These are phyloP conservation scores for Drosophila rellima DNA, from an alignment of 2,888 invertebrate genomes.

Conservation along the genomic window DNA sequence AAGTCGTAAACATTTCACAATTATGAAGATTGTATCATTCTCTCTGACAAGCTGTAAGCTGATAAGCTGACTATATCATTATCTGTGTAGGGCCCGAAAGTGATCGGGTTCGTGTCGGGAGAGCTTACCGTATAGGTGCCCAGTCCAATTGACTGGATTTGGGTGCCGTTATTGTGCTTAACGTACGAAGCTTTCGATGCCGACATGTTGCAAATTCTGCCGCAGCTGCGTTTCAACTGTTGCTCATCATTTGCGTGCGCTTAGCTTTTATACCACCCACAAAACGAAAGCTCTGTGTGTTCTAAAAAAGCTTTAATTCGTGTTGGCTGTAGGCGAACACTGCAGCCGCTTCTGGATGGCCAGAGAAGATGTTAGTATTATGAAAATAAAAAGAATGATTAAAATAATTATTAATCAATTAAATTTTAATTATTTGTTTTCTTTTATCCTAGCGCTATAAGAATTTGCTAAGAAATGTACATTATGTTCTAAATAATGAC, in stretches of 20 bases:
- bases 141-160: conserved; percentile 82
- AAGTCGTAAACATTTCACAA: conserved; percentile 18
- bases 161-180: conserved; percentile 82
- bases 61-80: conserved; percentile 35
- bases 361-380: too few species aligned
- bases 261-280: conserved; percentile 31
- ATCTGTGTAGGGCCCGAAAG: neutral
- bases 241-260: conserved; percentile 31
- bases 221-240: conserved; percentile 52
- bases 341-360: conserved; percentile 22
- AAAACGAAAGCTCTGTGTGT: conserved; percentile 29
- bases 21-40: conserved; percentile 7
- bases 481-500: too few species aligned
- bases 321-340: neutral
- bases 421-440: too few species aligned
- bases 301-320: conserved; percentile 26
- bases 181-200: conserved; percentile 62
- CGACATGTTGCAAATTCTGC: conserved; percentile 53
- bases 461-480: too few species aligned
- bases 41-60: conserved; percentile 4
- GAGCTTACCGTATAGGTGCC: conserved; percentile 83
- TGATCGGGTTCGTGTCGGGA: conserved; percentile 3
- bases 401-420: too few species aligned
- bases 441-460: too few species aligned
- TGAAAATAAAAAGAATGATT: too few species aligned